Base-by-base conservation (phyloP, 2,888 invertebrate genomes). In the Mythimna loreyi region DNA sequence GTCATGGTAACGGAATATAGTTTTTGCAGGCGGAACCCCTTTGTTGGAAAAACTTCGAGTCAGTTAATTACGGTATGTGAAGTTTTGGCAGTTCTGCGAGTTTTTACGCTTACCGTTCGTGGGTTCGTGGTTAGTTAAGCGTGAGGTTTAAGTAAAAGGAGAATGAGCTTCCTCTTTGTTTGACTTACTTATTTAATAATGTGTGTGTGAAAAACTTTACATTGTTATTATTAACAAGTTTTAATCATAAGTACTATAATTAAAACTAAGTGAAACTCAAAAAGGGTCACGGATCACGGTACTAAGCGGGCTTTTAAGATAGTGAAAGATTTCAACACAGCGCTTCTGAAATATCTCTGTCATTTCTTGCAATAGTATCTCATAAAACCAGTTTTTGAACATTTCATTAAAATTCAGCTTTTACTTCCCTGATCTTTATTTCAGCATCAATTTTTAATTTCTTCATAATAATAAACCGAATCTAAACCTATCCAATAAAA, bases 51-150 rank as follows among this genome's bases (percentile, higher is more conserved):
- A 93, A 93, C 88, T 92, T 91, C 80, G 86, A 82, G 82, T 87
- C 89, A 90, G 91, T 90, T 93, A 93, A 93, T 94, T 93, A 92
- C 87, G 82, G 84, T 81, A 82, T 81, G 83, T 84, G 85, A 91
- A 91, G 86, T 91, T 90, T 81, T 89, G 83, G 89, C 86, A 87
- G 85, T 89, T 81, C 77, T 79, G 80, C 75, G 85, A 86, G 90
- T 88, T 90, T 88, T 87, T 79, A 82, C 75, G 75, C 79, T 67
- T 78, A 43, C 61, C 72, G 72, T 53, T 58, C 64, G 73, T 73
- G 56, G 58, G 61, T 53, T 61, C 23, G 64, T 55, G 55, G 73
- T 69, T 81, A 78, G 78, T 82, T 84, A 75, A 61, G 70, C 65
- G 52, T 60, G 59, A 73, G 63, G 64, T 73, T 63, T 67, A 82